A percentile compares a stretch with the other conserved stretches of the same genome.
phyloP scores from a whole-genome alignment of 1,140 invertebrate species.

The Anastrepha ludens region DNA sequence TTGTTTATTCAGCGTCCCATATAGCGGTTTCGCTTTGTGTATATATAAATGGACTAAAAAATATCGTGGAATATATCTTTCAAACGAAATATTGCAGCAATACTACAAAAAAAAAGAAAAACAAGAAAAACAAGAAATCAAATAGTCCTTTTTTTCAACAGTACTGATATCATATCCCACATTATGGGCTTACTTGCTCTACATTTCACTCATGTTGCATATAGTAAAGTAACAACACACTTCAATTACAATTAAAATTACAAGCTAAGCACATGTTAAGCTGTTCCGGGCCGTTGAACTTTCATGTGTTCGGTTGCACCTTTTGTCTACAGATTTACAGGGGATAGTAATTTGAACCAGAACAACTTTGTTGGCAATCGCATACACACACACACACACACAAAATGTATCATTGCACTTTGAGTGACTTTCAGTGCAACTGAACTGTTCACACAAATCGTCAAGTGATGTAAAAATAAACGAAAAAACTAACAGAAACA shows the following conservation, averaged over 20 bases:
- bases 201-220: not conserved
- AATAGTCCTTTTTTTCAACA: too few relatives aligned
- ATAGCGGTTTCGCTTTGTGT: too few relatives aligned
- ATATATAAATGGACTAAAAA: too few relatives aligned
- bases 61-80: too few relatives aligned
- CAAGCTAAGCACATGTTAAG: constrained; percentile 38
- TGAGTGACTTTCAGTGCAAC: constrained; percentile 14
- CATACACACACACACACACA: not conserved
- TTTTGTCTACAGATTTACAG: not conserved
- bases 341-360: not conserved
- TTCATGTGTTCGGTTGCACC: constrained; percentile 10
- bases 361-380: not conserved
- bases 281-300: constrained; percentile 47
- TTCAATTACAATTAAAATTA: constrained; percentile 51
- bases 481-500: too few relatives aligned
- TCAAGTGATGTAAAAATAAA: not conserved
- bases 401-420: not conserved
- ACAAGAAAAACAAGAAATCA: too few relatives aligned
- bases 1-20: too few relatives aligned
- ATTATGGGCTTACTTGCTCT: not conserved
- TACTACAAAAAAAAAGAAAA: too few relatives aligned
- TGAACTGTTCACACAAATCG: constrained; percentile 3
- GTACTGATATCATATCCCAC: not conserved
- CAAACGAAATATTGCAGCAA: too few relatives aligned
- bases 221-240: not conserved